phyloP scores from a whole-genome alignment of 2,888 invertebrate species.

The Caenorhabditis becei region DNA sequence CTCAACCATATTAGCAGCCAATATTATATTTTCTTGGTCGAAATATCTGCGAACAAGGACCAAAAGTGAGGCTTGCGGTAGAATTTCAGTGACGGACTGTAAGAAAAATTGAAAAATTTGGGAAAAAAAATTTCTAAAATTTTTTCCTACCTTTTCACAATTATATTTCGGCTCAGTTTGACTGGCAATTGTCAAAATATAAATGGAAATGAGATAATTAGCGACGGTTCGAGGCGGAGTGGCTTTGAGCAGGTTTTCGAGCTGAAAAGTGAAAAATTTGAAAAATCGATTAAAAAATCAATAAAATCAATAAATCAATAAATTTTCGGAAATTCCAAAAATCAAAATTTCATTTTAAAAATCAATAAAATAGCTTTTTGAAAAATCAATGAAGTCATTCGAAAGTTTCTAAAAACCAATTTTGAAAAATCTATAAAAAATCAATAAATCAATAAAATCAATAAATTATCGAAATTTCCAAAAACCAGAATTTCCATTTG shows the following conservation, averaged over 20 bases:
- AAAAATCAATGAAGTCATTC: no score
- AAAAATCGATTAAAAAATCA: background rate
- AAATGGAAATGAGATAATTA: background rate
- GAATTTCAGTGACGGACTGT: background rate
- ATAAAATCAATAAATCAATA: background rate
- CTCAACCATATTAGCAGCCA: conserved; percentile 2
- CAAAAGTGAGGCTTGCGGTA: background rate
- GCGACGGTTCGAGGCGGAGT: background rate
- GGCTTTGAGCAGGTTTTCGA: background rate
- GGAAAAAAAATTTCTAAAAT: no score
- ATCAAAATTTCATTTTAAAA: no score
- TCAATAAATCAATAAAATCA: no score
- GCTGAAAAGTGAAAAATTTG: background rate
- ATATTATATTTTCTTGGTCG: conserved; percentile 8
- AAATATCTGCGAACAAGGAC: conserved; percentile 4
- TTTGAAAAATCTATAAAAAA: no score
- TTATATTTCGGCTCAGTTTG: background rate
- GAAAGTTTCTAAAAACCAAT: no score
- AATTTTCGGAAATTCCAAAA: no score
- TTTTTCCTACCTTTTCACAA: no score
- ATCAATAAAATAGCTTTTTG: no score
- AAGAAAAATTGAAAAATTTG: background rate
- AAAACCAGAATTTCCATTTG: no score
- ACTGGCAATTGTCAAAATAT: background rate
- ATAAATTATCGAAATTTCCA: no score